These are phyloP conservation scores for Melopsittacus undulatus DNA, from an alignment of 2,797 vertebrate genomes.

Conservation along the genomic window DNA sequence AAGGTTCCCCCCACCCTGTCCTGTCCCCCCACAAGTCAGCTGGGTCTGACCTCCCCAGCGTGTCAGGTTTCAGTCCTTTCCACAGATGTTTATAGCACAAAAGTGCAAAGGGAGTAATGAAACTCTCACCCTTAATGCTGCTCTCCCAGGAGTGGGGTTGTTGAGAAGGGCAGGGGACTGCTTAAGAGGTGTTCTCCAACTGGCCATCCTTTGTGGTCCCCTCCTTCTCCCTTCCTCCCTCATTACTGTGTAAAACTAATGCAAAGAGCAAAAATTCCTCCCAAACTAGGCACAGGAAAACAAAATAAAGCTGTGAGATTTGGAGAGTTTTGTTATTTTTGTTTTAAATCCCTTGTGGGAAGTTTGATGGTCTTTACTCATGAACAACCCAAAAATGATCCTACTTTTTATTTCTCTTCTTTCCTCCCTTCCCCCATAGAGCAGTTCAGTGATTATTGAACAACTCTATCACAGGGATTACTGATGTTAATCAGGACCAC, in stretches of 20 bases:
- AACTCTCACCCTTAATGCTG: not conserved
- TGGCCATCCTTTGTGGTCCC: not conserved
- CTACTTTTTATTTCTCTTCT: constrained; percentile 4
- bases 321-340: not conserved
- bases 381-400: not conserved
- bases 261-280: not conserved
- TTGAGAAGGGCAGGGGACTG: not conserved
- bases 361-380: not conserved
- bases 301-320: not conserved
- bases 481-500: constrained; percentile 52
- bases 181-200: not conserved
- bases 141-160: fast-evolving
- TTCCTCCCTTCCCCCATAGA: not conserved
- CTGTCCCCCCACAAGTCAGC: not conserved
- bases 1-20: not conserved
- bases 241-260: not conserved
- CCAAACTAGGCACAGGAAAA: not conserved
- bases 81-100: not conserved
- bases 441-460: constrained; percentile 12
- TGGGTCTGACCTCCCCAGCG: not conserved
- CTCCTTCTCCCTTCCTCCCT: not conserved
- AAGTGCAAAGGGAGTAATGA: constrained; percentile 1
- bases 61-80: not conserved
- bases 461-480: constrained; percentile 19
- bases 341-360: not conserved